Percentiles rank a stretch among this genome's conserved stretches.
Conservation (phyloP, 2,797 vertebrate genomes). For the Nasua narica region DNA sequence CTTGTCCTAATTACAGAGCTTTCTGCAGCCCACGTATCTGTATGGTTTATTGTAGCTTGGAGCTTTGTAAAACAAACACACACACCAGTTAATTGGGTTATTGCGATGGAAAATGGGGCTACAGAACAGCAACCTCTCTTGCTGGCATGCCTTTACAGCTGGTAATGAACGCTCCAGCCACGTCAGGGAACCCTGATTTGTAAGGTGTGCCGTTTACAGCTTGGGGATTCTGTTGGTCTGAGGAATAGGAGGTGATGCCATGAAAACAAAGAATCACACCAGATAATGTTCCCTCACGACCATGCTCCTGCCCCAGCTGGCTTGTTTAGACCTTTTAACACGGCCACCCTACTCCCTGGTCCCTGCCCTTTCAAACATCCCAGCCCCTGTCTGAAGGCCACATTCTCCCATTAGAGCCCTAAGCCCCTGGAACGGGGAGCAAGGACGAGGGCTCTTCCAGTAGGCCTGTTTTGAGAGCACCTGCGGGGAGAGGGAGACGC, state of each 20-base stretch:
- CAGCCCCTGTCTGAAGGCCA: conserved; percentile 66
- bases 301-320: conserved; percentile 78
- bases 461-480: conserved; percentile 67
- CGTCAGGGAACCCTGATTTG: conserved; percentile 85
- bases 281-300: conserved; percentile 79
- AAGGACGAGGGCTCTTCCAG: conserved; percentile 49
- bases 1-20: conserved; percentile 90
- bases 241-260: conserved; percentile 80
- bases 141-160: conserved; percentile 84
- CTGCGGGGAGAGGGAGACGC: conserved; percentile 74
- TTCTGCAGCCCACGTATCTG: conserved; percentile 87
- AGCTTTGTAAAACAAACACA: conserved; percentile 92
- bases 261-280: conserved; percentile 82
- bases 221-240: conserved; percentile 79
- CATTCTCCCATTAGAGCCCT: conserved; percentile 66
- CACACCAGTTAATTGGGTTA: conserved; percentile 90
- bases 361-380: conserved; percentile 62
- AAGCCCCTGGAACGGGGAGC: background rate
- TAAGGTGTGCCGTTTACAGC: conserved; percentile 87
- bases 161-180: conserved; percentile 86
- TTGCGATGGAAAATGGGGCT: conserved; percentile 89
- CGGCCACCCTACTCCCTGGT: background rate
- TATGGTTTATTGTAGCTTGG: conserved; percentile 90
- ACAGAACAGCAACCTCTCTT: conserved; percentile 84
- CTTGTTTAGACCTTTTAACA: conserved; percentile 75